Evolutionary conservation across 1,140 invertebrate species (phyloP).

Genomic region (Lordiphosa stackelbergi): DNA sequence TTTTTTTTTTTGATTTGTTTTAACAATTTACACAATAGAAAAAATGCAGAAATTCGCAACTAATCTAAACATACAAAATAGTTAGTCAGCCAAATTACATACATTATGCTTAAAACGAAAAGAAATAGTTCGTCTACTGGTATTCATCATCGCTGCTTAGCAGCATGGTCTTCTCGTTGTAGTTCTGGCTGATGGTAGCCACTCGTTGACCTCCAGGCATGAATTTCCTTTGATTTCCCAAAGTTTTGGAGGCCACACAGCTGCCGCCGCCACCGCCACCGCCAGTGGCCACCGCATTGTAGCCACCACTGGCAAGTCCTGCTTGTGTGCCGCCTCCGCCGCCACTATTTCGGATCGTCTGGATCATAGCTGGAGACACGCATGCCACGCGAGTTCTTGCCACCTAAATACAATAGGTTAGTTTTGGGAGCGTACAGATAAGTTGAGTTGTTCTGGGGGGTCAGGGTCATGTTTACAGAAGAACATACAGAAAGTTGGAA

Average conservation of each 20-base stretch:
- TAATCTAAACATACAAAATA: constrained; percentile 8
- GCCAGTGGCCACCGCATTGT: constrained; percentile 73
- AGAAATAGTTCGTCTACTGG: constrained; percentile 80
- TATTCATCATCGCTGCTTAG: constrained; percentile 98
- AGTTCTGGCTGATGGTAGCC: constrained; percentile 88
- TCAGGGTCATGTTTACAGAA: not conserved
- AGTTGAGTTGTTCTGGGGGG: not conserved
- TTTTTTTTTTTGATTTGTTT: constrained; percentile 57
- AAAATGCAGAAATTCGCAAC: constrained; percentile 18
- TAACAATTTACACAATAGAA: constrained; percentile 37
- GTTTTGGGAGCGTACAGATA: constrained; percentile 12
- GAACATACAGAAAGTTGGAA: constrained; percentile 5
- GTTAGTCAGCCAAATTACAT: constrained; percentile 20
- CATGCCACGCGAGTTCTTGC: constrained; percentile 82
- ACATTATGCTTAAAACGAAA: constrained; percentile 32
- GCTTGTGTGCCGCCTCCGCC: constrained; percentile 43
- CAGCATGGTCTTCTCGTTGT: constrained; percentile 97
- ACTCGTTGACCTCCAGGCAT: constrained; percentile 82
- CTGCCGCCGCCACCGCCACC: constrained; percentile 49
- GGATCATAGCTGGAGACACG: constrained; percentile 83
- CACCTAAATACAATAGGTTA: constrained; percentile 77
- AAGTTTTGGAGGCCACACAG: constrained; percentile 75
- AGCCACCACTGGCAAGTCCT: constrained; percentile 32
- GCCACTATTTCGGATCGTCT: constrained; percentile 79
- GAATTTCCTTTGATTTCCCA: constrained; percentile 75